These are phyloP conservation scores for Belgica antarctica DNA, from an alignment of 2,888 invertebrate genomes.

Conservation along the genomic window DNA sequence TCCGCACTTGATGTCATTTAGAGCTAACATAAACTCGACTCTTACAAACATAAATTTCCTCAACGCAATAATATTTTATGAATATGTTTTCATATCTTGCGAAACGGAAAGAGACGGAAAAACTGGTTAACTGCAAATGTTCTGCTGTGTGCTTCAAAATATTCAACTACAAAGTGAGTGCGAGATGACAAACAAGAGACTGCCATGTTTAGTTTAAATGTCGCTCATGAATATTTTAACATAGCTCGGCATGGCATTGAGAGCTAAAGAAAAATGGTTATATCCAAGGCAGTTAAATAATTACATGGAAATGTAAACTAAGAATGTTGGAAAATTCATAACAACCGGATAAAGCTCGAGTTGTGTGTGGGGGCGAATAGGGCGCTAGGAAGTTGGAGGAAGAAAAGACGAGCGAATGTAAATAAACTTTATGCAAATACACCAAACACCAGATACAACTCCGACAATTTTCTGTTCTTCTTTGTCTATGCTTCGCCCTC, in stretches of 20 bases:
- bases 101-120: too few species aligned
- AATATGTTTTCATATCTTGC: not conserved
- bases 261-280: not conserved
- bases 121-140: too few species aligned
- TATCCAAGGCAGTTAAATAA: conserved; percentile 27
- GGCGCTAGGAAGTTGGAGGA: not conserved
- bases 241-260: not conserved
- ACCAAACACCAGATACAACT: not conserved
- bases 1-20: not conserved
- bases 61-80: conserved; percentile 38
- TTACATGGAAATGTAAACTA: conserved; percentile 23
- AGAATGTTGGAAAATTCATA: not conserved
- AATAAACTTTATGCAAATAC: not conserved
- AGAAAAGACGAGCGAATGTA: not conserved
- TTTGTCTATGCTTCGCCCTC: conserved; percentile 3
- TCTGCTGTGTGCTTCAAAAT: too few species aligned
- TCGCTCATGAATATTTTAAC: conserved; percentile 32
- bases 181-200: not conserved
- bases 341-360: too few species aligned
- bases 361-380: not conserved
- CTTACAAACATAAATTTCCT: conserved; percentile 3
- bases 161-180: not conserved
- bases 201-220: conserved; percentile 37
- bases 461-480: not conserved
- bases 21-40: not conserved